Base-by-base conservation (phyloP, 2,113 vertebrate species). In the Amphiprion percula region DNA sequence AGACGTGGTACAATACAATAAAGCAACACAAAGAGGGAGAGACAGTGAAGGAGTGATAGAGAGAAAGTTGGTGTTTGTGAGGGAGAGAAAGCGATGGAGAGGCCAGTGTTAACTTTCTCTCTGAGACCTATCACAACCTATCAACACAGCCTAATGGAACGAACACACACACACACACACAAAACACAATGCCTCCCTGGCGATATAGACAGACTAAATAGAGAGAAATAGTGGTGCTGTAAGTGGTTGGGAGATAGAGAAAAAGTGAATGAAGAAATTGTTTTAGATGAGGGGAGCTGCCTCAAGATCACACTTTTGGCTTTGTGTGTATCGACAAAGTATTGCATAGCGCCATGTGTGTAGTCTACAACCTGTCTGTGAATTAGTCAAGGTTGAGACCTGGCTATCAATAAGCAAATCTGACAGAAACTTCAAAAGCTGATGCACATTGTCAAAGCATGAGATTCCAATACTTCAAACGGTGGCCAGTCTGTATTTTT, bases 21-120 rank as follows among this genome's bases (percentile, higher is more conserved):
- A 49, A 64, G 37, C 16, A 7, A 37, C 33, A 37, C 30, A 30
- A 30, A 28, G 37, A 24, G n/a, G 49, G 49, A 60, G 52, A 39
- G 44, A 67, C 11, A 59, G 26, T 26, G 37, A 24, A n/a, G 49
- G 49, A 60, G 52, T 28, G 44, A 67, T 11, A 59, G 26, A 61
- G 54, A 85, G 76, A 81, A 60, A 65, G 77, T 73, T 63, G 30
- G 56, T 49, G 69, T 65, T 81, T 79, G 70, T 76, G 85, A 77
- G 85, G 64, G 73, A 68, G 23, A 74, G 74, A 85, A 72, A 82
- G 66, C 56, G 21, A 67, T 66, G 56, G 77, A 75, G 72, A 85
- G 87, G 87, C 90, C 88, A 89, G 74, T 84, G 87, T 90, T 91
- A 92, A 92, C 87, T 86, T 77, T 82, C 88, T 90, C 85, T 75